A percentile compares a stretch with the other conserved stretches of the same genome.
Conservation (phyloP, 2,113 vertebrate species). For the Turnix velox region DNA sequence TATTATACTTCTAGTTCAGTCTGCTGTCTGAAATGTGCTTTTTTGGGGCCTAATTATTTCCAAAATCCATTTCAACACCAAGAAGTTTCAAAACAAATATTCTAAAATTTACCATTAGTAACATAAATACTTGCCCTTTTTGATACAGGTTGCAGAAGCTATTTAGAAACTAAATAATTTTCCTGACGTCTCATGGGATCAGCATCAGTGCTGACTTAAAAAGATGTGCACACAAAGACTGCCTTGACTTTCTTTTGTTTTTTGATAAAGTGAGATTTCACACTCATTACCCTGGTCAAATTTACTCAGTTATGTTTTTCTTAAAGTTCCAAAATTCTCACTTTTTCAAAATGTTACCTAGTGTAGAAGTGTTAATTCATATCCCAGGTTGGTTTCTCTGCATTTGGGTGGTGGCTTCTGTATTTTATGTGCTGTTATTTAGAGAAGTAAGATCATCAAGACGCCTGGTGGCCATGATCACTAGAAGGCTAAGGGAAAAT, state of each 20-base stretch:
- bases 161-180: background rate
- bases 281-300: background rate
- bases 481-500: background rate
- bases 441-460: background rate
- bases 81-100: background rate
- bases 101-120: background rate
- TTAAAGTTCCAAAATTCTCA: background rate
- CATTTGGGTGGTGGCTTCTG: background rate
- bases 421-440: background rate
- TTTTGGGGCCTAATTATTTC: background rate
- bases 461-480: background rate
- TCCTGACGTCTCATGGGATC: background rate
- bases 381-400: background rate
- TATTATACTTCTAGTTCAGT: background rate
- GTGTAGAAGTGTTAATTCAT: background rate
- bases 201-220: rapidly evolving
- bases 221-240: background rate
- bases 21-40: background rate
- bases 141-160: background rate
- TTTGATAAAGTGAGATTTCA: background rate
- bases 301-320: background rate
- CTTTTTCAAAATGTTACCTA: background rate
- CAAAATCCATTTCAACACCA: background rate
- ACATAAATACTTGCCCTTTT: background rate
- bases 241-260: background rate